Conservation (phyloP, 2,888 invertebrate species). For the Tetragonula carbonaria region DNA sequence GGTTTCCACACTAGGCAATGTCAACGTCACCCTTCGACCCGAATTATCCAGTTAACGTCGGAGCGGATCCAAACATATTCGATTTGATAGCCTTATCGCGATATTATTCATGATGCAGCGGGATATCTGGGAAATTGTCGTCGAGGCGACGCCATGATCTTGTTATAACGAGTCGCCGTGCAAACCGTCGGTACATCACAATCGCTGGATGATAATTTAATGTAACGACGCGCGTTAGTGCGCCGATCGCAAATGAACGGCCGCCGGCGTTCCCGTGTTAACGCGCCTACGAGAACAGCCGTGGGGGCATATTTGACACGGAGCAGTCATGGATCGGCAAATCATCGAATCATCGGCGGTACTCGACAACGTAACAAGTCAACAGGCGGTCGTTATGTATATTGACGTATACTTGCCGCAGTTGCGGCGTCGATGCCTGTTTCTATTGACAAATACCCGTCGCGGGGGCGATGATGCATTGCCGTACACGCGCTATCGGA, state of each 20-base stretch:
- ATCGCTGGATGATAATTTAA: conserved; percentile 79
- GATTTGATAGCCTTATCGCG: conserved; percentile 48
- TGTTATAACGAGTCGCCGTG: conserved; percentile 70
- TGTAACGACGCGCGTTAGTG: conserved; percentile 73
- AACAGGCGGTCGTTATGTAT: conserved; percentile 79
- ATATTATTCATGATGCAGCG: conserved; percentile 54
- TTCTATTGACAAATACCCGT: conserved; percentile 79
- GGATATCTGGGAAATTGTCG: conserved; percentile 67
- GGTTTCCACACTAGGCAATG: too few relatives aligned
- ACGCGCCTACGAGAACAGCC: conserved; percentile 67
- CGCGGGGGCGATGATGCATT: conserved; percentile 71
- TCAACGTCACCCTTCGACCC: conserved; percentile 21
- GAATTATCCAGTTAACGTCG: conserved; percentile 44
- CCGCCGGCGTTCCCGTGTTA: conserved; percentile 68
- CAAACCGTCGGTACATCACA: conserved; percentile 71
- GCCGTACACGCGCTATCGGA: conserved; percentile 66
- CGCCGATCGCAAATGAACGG: conserved; percentile 74
- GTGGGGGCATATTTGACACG: conserved; percentile 77
- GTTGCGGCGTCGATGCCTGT: conserved; percentile 75
- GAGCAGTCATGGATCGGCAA: conserved; percentile 80
- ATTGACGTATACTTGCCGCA: conserved; percentile 76
- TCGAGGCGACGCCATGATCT: conserved; percentile 71
- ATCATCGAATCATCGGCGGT: conserved; percentile 80
- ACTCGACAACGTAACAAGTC: conserved; percentile 83
- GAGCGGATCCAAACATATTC: conserved; percentile 45